Percentiles rank a stretch among this genome's conserved stretches.
phyloP scores from a whole-genome alignment of 2,888 invertebrate genomes.

The Tetrapedia diversipes region DNA sequence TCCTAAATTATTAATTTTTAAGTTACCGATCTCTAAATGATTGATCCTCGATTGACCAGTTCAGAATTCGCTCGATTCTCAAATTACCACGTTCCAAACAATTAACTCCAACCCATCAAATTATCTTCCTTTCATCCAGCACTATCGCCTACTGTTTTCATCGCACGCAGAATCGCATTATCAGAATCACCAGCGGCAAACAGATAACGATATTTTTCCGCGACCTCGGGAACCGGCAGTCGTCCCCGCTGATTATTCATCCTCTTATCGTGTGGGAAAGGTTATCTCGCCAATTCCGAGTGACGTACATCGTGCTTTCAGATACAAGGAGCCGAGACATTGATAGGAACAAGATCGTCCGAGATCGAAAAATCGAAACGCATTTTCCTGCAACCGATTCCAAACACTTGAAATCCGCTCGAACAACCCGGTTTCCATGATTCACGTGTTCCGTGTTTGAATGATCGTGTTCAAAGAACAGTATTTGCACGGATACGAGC shows the following conservation, averaged over 20 bases:
- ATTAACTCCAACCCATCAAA: background rate
- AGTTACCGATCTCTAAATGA: too few species aligned
- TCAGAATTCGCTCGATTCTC: background rate
- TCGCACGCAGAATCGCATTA: background rate
- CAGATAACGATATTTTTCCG: background rate
- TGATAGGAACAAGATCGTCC: background rate
- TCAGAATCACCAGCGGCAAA: background rate
- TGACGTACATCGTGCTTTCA: background rate
- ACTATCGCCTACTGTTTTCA: too few species aligned
- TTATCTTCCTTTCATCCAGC: background rate
- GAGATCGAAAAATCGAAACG: background rate
- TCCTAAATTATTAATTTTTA: too few species aligned
- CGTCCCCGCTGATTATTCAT: constrained; percentile 15
- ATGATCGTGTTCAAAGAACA: background rate
- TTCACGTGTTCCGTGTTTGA: background rate
- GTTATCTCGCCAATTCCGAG: constrained; percentile 1
- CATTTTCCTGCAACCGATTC: too few species aligned
- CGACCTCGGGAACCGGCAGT: background rate
- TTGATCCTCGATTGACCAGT: background rate
- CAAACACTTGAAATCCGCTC: background rate
- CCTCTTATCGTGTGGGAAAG: constrained; percentile 22
- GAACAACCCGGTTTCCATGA: background rate
- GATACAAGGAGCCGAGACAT: background rate
- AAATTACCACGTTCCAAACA: background rate
- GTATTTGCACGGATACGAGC: constrained; percentile 2